Evolutionary conservation across 2,797 vertebrate species (phyloP).

Genomic region (Onychomys leucogaster): DNA sequence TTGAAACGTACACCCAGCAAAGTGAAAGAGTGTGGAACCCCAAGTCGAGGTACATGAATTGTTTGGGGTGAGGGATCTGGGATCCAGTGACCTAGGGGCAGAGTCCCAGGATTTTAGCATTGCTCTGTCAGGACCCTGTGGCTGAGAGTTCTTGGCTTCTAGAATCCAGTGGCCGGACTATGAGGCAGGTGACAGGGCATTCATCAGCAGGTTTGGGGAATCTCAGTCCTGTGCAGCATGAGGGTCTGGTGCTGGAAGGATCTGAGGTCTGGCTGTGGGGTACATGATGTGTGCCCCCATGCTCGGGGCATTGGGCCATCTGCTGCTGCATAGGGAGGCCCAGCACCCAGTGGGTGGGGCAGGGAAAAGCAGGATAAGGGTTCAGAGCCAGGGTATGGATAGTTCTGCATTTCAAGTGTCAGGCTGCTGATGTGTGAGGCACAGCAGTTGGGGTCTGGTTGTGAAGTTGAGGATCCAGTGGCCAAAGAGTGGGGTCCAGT

Average conservation of each 20-base stretch:
- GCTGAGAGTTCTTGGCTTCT: constrained; percentile 54
- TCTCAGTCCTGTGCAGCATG: background rate
- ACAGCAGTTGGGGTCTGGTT: background rate
- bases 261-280: background rate
- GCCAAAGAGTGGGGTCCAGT: background rate
- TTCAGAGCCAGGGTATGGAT: background rate
- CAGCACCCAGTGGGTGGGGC: background rate
- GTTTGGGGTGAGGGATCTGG: background rate
- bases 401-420: background rate
- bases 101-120: background rate
- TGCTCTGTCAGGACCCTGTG: background rate
- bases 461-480: background rate
- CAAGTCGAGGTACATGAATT: constrained; percentile 28
- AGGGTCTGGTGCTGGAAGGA: background rate
- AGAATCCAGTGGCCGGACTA: constrained; percentile 25
- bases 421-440: background rate
- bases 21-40: background rate
- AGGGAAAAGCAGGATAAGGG: background rate
- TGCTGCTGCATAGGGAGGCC: background rate
- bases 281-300: background rate
- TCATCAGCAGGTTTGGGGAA: background rate
- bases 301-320: background rate
- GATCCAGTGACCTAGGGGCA: constrained; percentile 3
- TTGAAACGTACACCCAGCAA: background rate
- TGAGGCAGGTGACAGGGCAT: background rate